Percentiles rank a stretch among this genome's conserved stretches.
Conservation (phyloP, 2,797 vertebrate species). For the Sarcoramphus papa region DNA sequence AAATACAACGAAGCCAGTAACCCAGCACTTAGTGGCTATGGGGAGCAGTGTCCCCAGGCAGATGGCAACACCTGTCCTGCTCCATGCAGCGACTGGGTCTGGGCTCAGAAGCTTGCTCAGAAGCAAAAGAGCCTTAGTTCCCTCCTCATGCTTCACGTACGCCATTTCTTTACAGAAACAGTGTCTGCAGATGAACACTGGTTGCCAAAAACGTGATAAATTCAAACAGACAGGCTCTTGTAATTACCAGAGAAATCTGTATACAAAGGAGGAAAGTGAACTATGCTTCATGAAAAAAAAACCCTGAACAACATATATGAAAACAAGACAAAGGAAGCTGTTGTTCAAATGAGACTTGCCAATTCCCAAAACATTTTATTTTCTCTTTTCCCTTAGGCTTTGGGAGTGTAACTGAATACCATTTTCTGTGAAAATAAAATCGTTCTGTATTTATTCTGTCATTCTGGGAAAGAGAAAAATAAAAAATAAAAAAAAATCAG, state of each 20-base stretch:
- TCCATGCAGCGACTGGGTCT: not conserved
- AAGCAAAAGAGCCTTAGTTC: not conserved
- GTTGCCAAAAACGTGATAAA: constrained; percentile 36
- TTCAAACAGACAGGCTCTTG: constrained; percentile 7
- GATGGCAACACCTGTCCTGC: not conserved
- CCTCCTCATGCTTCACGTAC: not conserved
- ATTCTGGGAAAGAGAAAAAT: not conserved
- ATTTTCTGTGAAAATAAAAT: not conserved
- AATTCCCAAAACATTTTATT: constrained; percentile 3
- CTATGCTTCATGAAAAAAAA: not conserved
- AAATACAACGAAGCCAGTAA: not conserved
- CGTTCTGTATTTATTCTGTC: not conserved
- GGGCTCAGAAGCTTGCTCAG: not conserved
- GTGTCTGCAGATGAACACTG: not conserved
- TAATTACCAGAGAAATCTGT: constrained; percentile 38
- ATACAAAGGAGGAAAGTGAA: constrained; percentile 13
- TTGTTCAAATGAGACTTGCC: not conserved
- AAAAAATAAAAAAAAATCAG: not conserved
- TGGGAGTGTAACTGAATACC: not conserved
- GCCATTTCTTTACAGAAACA: not conserved
- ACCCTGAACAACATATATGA: not conserved
- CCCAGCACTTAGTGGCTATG: not conserved
- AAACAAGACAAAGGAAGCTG: constrained; percentile 28
- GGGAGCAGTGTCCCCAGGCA: not conserved
- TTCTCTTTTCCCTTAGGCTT: not conserved